These are phyloP conservation scores for Ectemnius continuus DNA, from an alignment of 2,888 invertebrate genomes.

Conservation along the genomic window DNA sequence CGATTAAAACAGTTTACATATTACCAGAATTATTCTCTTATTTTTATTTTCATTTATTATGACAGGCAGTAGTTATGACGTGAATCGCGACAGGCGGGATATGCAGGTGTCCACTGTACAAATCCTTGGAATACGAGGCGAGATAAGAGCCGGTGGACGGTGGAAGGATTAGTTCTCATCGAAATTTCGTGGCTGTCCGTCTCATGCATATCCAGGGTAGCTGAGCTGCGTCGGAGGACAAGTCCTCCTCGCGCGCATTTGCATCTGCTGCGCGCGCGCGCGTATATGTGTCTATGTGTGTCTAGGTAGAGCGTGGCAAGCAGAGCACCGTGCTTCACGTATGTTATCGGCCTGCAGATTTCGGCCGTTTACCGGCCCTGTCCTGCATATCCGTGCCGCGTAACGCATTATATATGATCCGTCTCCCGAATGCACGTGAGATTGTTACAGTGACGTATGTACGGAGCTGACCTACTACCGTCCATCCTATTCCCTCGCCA, in stretches of 20 bases:
- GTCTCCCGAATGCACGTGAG: slow-evolving; percentile 28
- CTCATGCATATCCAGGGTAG: slow-evolving; percentile 59
- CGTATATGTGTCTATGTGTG: too few relatives aligned
- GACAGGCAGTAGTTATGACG: too few relatives aligned
- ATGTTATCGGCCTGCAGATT: slow-evolving; percentile 55
- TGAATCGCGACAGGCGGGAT: too few relatives aligned
- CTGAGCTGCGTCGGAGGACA: slow-evolving; percentile 26
- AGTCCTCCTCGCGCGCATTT: slow-evolving; percentile 8
- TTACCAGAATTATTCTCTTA: too few relatives aligned
- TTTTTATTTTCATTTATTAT: too few relatives aligned
- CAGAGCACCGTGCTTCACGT: slow-evolving; percentile 28
- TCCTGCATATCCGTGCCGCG: slow-evolving; percentile 29
- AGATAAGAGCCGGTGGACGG: not conserved
- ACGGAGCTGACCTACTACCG: slow-evolving; percentile 7
- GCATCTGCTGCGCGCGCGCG: too few relatives aligned
- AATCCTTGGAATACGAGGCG: not conserved
- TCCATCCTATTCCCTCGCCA: slow-evolving; percentile 17
- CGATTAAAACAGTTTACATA: too few relatives aligned
- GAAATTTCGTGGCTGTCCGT: slow-evolving; percentile 46
- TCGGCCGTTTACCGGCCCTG: slow-evolving; percentile 44
- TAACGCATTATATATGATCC: slow-evolving; percentile 52
- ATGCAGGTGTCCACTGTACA: too few relatives aligned
- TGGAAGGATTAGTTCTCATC: too few relatives aligned
- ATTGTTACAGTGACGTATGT: slow-evolving; percentile 34
- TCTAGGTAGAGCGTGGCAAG: too few relatives aligned